phyloP scores from a whole-genome alignment of 2,888 invertebrate species.

The Lordiphosa andalusiaca region DNA sequence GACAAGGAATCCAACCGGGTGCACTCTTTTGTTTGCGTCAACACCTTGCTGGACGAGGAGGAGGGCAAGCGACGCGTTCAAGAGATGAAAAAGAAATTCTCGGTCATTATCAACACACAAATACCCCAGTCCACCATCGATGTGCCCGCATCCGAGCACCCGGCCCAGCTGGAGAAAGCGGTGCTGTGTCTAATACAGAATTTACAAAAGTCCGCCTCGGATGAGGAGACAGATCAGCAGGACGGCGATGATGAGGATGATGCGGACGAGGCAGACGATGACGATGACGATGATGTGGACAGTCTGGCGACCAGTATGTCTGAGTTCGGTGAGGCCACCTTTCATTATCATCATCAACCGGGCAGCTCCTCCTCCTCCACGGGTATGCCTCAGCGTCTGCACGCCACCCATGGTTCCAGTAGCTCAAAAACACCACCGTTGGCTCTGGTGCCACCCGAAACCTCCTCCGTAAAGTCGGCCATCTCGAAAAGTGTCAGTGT shows the following conservation, averaged over 20 bases:
- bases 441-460: conserved; percentile 79
- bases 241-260: conserved; percentile 36
- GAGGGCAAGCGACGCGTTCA: conserved; percentile 87
- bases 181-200: conserved; percentile 86
- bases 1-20: conserved; percentile 88
- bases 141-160: conserved; percentile 85
- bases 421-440: conserved; percentile 77
- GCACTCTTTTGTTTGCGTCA: conserved; percentile 92
- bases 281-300: conserved; percentile 25
- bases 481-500: conserved; percentile 80
- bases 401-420: conserved; percentile 31
- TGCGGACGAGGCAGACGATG: conserved; percentile 23
- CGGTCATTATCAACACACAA: conserved; percentile 84
- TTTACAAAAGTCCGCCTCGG: conserved; percentile 68
- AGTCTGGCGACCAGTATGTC: conserved; percentile 24
- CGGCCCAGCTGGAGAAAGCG: conserved; percentile 86
- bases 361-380: conserved; percentile 23
- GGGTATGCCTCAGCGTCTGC: conserved; percentile 40
- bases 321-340: conserved; percentile 19
- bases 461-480: conserved; percentile 78
- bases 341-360: conserved; percentile 20
- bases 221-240: conserved; percentile 50
- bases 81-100: conserved; percentile 90
- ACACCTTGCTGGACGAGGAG: conserved; percentile 87
- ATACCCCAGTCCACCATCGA: conserved; percentile 77